phyloP scores from a whole-genome alignment of 2,888 invertebrate genomes.

The Linnaemya vulpina region DNA sequence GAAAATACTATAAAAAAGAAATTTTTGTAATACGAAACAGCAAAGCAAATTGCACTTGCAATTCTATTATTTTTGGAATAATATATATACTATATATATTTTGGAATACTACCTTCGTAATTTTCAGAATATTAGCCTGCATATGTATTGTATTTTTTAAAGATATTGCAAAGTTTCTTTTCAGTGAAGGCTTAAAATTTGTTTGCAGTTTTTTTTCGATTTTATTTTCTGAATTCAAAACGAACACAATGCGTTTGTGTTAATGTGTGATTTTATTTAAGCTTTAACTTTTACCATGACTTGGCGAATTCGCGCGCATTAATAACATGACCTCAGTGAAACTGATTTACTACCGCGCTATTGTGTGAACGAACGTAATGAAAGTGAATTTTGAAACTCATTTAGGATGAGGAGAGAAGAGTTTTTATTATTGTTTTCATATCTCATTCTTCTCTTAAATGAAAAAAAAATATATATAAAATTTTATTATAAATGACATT shows the following conservation, averaged over 20 bases:
- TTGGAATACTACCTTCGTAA: not conserved
- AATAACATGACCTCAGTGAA: conserved; percentile 63
- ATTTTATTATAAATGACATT: not conserved
- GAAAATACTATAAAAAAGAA: too few species aligned
- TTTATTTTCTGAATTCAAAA: conserved; percentile 19
- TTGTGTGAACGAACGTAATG: conserved; percentile 22
- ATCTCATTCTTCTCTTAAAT: too few species aligned
- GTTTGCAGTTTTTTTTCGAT: not conserved
- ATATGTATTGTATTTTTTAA: not conserved
- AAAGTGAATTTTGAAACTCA: conserved; percentile 52
- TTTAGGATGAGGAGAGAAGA: not conserved
- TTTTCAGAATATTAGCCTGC: not conserved
- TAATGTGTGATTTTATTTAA: conserved; percentile 45
- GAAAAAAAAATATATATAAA: too few species aligned
- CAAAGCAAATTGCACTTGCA: too few species aligned
- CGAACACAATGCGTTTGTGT: conserved; percentile 36
- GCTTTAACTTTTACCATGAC: conserved; percentile 68
- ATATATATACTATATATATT: too few species aligned
- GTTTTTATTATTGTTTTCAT: not conserved
- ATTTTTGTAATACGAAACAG: too few species aligned
- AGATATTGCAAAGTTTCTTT: conserved; percentile 8
- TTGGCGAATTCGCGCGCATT: conserved; percentile 58
- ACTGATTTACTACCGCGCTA: conserved; percentile 61
- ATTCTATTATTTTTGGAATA: too few species aligned
- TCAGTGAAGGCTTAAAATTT: conserved; percentile 23